Evolutionary conservation across 2,888 invertebrate genomes (phyloP), one percentile per base, ranked within the genome.

Genomic region (Acronicta alni): DNA sequence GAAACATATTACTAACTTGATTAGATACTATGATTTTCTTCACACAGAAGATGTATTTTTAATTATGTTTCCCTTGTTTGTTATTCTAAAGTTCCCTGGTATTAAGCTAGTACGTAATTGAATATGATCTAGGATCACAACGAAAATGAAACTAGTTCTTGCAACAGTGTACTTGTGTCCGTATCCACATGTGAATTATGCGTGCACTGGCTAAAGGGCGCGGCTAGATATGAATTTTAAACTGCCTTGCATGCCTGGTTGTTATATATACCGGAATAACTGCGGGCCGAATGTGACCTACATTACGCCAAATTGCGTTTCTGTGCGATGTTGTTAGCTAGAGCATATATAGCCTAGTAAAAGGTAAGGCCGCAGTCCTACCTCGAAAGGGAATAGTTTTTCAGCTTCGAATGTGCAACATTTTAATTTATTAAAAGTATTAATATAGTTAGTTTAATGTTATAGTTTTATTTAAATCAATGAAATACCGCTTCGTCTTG

Each of bases 1-100:
- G 97, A 97, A 88, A 97, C 97, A 44, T 97, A 97, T 82, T 97
- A 97, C 81, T 96, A 84, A 44, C 2, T 39, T 39, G 12, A 1
- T 17, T 14, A 89, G 46, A 45, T 54, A 14, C 55, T 30, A 10
- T 38, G 14, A 30, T 26, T 39, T 14, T n/a, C 30, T 39, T 41
- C 9, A 9, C 15, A 8, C 9, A 0, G 23, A 46, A 37, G 14
- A 45, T 39, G 12, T 12, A 16, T n/a, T 30, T 26, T 26, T 26
- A 17, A 17, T 45, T 57, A 18, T 14, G 18, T 65, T 65, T 16
- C 30, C 30, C 1, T 37, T 9, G 9, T 45, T 44, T 37, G 3
- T 14, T 32, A 14, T 32, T 20, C 15, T 14, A 42, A 26, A 16
- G 16, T 30, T 30, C 44, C 26, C 10, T 26, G 15, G 23, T 41